Percentiles rank a stretch among this genome's conserved stretches.
Conservation (phyloP, 2,888 invertebrate species). For the Anoplius nigerrimus region DNA sequence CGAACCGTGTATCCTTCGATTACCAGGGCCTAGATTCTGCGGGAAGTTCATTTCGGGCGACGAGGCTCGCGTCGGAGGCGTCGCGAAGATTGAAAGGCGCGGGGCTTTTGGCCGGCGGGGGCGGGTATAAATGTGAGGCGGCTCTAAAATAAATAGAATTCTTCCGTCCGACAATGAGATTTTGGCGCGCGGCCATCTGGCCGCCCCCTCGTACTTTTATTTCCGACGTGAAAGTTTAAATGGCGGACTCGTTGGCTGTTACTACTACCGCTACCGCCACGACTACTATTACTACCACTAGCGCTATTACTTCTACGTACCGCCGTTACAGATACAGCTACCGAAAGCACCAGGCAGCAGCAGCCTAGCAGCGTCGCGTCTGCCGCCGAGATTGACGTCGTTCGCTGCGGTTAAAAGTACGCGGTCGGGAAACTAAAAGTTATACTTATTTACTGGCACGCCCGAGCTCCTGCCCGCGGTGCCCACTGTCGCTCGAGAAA, state of each 20-base stretch:
- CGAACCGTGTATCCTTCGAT: too few species aligned
- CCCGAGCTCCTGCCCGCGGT: conserved; percentile 16
- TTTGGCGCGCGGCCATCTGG: conserved; percentile 56
- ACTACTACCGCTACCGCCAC: too few species aligned
- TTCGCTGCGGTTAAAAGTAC: conserved; percentile 27
- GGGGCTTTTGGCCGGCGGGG: not conserved
- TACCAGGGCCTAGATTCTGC: too few species aligned
- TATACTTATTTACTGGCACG: not conserved
- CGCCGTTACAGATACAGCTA: too few species aligned
- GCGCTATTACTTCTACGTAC: too few species aligned
- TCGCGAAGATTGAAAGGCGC: too few species aligned
- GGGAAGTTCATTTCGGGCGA: too few species aligned
- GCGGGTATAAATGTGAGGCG: conserved; percentile 42
- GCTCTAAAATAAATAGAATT: conserved; percentile 59
- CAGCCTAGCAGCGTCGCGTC: conserved; percentile 41
- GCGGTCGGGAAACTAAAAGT: not conserved
- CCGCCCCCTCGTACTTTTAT: conserved; percentile 52
- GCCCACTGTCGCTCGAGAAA: not conserved
- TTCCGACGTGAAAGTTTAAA: conserved; percentile 59
- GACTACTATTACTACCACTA: too few species aligned
- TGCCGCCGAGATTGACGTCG: conserved; percentile 51
- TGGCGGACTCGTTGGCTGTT: conserved; percentile 31
- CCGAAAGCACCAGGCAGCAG: too few species aligned
- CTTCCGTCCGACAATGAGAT: conserved; percentile 55
- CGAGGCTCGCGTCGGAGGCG: too few species aligned